Conservation (phyloP, 2,113 vertebrate genomes). For the Notechis scutatus region DNA sequence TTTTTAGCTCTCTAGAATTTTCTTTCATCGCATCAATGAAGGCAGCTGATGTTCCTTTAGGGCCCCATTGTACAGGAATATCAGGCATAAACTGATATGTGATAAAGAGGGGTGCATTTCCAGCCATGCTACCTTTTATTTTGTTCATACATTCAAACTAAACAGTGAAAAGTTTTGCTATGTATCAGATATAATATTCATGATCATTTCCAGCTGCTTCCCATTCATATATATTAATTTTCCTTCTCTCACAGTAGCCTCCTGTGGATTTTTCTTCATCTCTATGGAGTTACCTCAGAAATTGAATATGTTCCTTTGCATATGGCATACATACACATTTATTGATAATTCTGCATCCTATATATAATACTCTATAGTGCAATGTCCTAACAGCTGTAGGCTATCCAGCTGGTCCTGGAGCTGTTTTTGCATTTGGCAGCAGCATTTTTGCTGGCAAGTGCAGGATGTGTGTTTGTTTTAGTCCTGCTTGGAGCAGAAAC, state of each 20-base stretch:
- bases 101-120: neutral
- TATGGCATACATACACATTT: neutral
- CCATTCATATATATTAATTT: neutral
- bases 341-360: neutral
- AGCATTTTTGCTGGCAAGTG: neutral
- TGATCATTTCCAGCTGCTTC: neutral
- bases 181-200: neutral
- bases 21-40: neutral
- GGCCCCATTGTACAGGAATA: neutral
- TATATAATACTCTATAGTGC: neutral
- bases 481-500: neutral
- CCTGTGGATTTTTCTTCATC: constrained; percentile 19
- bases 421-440: neutral
- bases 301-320: neutral
- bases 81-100: neutral
- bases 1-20: neutral
- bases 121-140: neutral
- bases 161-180: neutral
- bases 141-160: neutral
- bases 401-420: neutral
- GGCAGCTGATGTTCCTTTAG: neutral
- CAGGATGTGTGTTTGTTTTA: neutral
- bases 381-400: neutral
- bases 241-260: neutral
- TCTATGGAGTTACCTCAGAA: neutral